Evolutionary conservation across 2,888 invertebrate genomes (phyloP), one percentile per base, ranked within the genome.

Genomic region (Amphimallon solstitiale): DNA sequence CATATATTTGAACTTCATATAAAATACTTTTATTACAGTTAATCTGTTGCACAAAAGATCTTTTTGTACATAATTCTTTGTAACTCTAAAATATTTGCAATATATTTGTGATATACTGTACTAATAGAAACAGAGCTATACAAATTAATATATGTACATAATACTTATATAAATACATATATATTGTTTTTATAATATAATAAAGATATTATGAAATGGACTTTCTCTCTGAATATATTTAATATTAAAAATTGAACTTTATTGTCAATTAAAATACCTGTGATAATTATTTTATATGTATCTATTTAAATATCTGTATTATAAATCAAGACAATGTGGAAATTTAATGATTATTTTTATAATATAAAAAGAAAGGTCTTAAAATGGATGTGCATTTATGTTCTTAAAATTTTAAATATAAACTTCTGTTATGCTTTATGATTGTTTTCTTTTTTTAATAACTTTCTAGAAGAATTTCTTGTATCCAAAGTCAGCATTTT

Each of bases 61-160:
- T 45, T 59, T 59, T 59, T 59, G 43, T 59, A 43, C 6, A 43
- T 35, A 35, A 17, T 51, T 35, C 21, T 29, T 29, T 29, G 29
- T 29, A 9, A 29, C 9, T 5, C 29, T 52, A 45, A 52, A 63
- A 19, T 52, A 54, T 52, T 52, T 63, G 64, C 64, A 64, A 64
- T 56, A 64, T 54, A 14, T 64, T 56, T 63, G 63, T 63, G 63
- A 63, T 63, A 63, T 29, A 15, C n/a, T n/a, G n/a, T n/a, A n/a
- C 14, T 29, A 29, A 43, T 15, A 59, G 29, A 12, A 21, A 54
- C 14, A 15, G 17, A 59, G 45, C 56, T 34, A 23, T 43, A 17
- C 45, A 45, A 19, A 17, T 45, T 15, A 43, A 1, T 12, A 37
- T n/a, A 12, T 37, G 37, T n/a, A 45, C 19, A 45, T 45, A 21